These are phyloP conservation scores for Dynastes grantii DNA, from an alignment of 2,888 invertebrate species.

Conservation along the genomic window DNA sequence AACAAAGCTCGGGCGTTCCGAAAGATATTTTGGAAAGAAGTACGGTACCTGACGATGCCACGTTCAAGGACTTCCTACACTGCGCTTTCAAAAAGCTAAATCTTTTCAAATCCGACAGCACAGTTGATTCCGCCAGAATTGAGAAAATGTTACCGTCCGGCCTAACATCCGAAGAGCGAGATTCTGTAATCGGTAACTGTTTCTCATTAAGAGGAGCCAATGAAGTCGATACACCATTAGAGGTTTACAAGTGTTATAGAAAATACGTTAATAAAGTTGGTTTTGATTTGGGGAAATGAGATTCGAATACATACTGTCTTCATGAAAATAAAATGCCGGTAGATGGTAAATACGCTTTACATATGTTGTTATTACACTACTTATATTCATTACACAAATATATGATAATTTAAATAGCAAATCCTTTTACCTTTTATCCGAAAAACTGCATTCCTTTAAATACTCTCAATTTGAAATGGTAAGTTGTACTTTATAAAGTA, in stretches of 20 bases:
- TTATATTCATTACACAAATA: too few species aligned
- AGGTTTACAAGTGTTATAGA: constrained; percentile 71
- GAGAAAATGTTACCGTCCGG: constrained; percentile 67
- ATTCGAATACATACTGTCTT: too few species aligned
- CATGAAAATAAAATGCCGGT: too few species aligned
- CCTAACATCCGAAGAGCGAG: constrained; percentile 31
- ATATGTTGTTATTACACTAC: too few species aligned
- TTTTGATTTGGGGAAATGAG: not conserved
- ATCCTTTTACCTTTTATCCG: too few species aligned
- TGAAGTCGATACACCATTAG: constrained; percentile 69
- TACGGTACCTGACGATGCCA: constrained; percentile 70
- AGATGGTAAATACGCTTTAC: too few species aligned
- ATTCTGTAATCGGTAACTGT: constrained; percentile 52
- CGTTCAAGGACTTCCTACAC: constrained; percentile 70
- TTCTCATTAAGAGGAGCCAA: constrained; percentile 51
- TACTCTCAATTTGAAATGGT: too few species aligned
- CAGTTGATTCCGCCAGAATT: constrained; percentile 64
- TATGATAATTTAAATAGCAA: too few species aligned
- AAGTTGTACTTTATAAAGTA: too few species aligned
- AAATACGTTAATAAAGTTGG: constrained; percentile 64
- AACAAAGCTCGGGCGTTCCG: constrained; percentile 65
- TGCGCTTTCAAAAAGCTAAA: constrained; percentile 72
- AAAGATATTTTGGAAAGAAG: constrained; percentile 61
- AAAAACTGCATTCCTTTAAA: too few species aligned
- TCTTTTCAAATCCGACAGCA: constrained; percentile 67